Evolutionary conservation across 2,888 invertebrate species (phyloP), one percentile per base, ranked within the genome.

Genomic region (Scaptomyza parva): DNA sequence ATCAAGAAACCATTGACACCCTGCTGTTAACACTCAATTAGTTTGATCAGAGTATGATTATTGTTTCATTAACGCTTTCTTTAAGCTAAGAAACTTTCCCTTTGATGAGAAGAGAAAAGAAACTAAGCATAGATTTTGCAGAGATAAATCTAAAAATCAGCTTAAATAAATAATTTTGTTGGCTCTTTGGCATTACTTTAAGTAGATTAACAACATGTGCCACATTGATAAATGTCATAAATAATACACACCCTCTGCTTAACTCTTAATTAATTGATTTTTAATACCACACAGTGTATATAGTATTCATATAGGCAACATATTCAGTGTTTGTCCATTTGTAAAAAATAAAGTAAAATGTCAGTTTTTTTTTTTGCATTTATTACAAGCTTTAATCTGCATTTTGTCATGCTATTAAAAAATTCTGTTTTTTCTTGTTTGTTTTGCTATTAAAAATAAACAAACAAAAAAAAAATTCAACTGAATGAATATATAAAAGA

Each of bases 11-110:
- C 35, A 58, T 51, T 68, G 55, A 45, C 59, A 24, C 30, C 71
- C 76, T 22, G 76, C 76, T 71, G 72, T 50, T 53, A 55, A 70
- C 28, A 18, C 40, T 39, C 26, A 76, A 72, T 72, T 53, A 24
- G 7, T 30, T 33, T 37, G 50, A 26, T 61, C 35, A 43, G 24
- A 17, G 14, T 12, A 17, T 33, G 51, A 51, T 71, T 65, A 54
- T 45, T 11, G 30, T 48, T 43, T 52, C 35, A 55, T 72, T 57
- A 62, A 40, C 65, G 61, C 64, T 55, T 50, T 55, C 24, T 53
- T 20, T 5, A 9, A 5, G 12, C 40, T 28, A 1, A 18, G 8
- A 17, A 39, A 70, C 76, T 75, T 70, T 75, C 76, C n/a, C 53
- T 18, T 37, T 37, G 12, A 2, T 2, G 7, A 5, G 11, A 20